Conservation (phyloP, 1,140 invertebrate genomes). For the Pollicipes pollicipes region DNA sequence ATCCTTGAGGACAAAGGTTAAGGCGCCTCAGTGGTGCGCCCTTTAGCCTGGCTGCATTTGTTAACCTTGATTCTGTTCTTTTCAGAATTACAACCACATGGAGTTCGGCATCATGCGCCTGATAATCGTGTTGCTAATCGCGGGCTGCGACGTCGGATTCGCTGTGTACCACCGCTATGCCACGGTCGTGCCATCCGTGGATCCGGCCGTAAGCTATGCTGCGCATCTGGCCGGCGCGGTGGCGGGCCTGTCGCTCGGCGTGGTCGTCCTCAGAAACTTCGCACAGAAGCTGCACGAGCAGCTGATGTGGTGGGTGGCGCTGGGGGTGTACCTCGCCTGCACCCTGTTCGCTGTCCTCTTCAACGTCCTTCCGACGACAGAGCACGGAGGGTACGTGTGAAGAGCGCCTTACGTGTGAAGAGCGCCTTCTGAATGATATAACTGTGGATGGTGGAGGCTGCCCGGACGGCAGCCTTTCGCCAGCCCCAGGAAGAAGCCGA, state of each 20-base stretch:
- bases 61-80: no score
- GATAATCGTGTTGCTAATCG: slow-evolving; percentile 22
- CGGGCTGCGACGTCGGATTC: slow-evolving; percentile 58
- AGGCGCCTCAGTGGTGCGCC: no score
- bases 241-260: slow-evolving; percentile 68
- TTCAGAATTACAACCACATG: neutral
- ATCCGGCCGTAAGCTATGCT: slow-evolving; percentile 76
- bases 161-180: slow-evolving; percentile 87
- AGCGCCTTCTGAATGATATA: no score
- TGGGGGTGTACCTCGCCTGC: slow-evolving; percentile 78
- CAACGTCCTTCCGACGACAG: slow-evolving; percentile 45
- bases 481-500: no score
- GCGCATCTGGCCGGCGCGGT: slow-evolving; percentile 82
- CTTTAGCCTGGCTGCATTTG: no score
- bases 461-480: no score
- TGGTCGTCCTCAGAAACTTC: slow-evolving; percentile 69
- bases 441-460: no score
- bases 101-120: neutral
- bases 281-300: slow-evolving; percentile 37
- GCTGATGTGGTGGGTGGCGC: slow-evolving; percentile 83
- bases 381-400: no score
- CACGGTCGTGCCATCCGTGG: slow-evolving; percentile 27
- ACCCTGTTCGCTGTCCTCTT: slow-evolving; percentile 85
- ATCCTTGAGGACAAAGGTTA: no score
- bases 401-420: no score